A percentile compares a stretch with the other conserved stretches of the same genome.
Evolutionary conservation across 2,888 invertebrate species (phyloP).

Genomic region (Tricholauxania praeusta): DNA sequence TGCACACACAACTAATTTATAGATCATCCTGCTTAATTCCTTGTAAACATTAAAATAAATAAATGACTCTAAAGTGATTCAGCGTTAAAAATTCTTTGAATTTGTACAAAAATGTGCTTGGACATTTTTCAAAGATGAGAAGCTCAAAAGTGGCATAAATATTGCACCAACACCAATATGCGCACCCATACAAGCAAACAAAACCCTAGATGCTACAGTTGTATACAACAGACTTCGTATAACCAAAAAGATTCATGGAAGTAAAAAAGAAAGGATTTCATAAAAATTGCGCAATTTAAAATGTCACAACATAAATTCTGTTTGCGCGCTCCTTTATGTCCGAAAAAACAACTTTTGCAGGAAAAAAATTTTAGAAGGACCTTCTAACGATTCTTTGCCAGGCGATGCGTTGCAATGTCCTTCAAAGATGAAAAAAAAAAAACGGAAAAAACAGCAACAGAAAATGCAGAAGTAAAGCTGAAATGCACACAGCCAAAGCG

Average conservation of each 20-base stretch:
- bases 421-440: constrained; percentile 38
- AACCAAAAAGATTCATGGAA: constrained; percentile 48
- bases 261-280: constrained; percentile 62
- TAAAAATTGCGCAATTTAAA: constrained; percentile 68
- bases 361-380: constrained; percentile 55
- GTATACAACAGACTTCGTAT: constrained; percentile 46
- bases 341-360: constrained; percentile 50
- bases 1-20: no score
- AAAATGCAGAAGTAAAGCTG: constrained; percentile 51
- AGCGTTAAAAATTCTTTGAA: constrained; percentile 34
- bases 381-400: constrained; percentile 35
- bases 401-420: constrained; percentile 36
- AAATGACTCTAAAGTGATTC: constrained; percentile 60
- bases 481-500: constrained; percentile 57
- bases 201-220: constrained; percentile 24
- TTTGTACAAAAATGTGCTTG: constrained; percentile 29
- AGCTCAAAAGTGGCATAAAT: constrained; percentile 32
- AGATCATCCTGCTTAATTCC: constrained; percentile 34
- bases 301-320: constrained; percentile 68
- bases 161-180: constrained; percentile 17
- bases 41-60: constrained; percentile 64
- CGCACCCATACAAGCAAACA: constrained; percentile 34
- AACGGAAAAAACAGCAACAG: constrained; percentile 28
- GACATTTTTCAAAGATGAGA: constrained; percentile 32
- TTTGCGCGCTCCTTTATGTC: constrained; percentile 61